Conservation (phyloP, 2,113 vertebrate species). For the Piaya cayana region DNA sequence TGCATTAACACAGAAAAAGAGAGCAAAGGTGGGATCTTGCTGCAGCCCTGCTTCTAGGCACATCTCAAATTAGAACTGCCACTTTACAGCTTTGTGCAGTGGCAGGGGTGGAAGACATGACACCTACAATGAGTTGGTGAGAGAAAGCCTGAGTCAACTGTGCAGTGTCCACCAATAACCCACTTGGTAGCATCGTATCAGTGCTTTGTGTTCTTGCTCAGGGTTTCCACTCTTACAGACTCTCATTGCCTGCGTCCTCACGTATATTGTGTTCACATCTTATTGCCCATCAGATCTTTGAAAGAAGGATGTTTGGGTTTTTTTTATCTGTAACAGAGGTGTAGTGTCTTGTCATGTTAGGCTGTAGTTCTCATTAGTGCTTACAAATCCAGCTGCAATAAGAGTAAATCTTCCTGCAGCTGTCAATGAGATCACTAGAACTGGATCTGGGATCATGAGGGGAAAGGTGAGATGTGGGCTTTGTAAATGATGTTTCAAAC, state of each 20-base stretch:
- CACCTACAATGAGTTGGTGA: background rate
- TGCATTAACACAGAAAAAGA: background rate
- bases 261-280: fast-evolving
- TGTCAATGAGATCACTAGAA: fast-evolving
- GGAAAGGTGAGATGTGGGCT: background rate
- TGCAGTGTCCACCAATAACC: background rate
- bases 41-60: background rate
- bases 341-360: background rate
- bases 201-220: background rate
- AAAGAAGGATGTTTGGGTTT: background rate
- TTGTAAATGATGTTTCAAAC: background rate
- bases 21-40: background rate
- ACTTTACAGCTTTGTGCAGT: background rate
- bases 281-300: background rate
- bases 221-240: background rate
- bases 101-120: background rate
- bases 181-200: fast-evolving
- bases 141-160: background rate
- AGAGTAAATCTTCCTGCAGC: background rate
- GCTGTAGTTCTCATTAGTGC: background rate
- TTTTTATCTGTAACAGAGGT: background rate
- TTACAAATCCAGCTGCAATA: background rate
- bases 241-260: background rate
- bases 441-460: background rate
- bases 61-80: background rate